A percentile compares a stretch with the other conserved stretches of the same genome.
Evolutionary conservation across 35 echinoderm and acorn worm species (phyloP).

Genomic region (Heliocidaris tuberculata): DNA sequence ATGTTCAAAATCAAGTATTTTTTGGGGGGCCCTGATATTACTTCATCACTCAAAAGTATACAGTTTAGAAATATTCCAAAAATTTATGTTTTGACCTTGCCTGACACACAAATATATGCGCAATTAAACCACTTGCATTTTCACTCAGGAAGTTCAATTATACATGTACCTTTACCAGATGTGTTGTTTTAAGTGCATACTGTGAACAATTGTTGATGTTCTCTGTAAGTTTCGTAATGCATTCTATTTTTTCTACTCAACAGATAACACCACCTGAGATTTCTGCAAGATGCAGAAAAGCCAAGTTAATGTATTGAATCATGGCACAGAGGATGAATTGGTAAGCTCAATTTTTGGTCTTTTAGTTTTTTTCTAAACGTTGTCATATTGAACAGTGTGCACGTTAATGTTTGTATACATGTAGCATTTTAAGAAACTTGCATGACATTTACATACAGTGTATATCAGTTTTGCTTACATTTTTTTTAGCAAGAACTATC

Average conservation of each 20-base stretch:
- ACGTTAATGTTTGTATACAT: too few species aligned
- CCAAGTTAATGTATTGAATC: constrained; percentile 8
- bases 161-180: not conserved
- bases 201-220: not conserved
- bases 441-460: too few species aligned
- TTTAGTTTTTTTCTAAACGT: not conserved
- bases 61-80: too few species aligned
- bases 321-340: constrained; percentile 36
- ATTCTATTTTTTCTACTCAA: not conserved
- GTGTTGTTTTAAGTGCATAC: not conserved
- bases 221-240: not conserved
- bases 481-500: too few species aligned
- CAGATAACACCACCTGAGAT: not conserved
- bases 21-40: too few species aligned
- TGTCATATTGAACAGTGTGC: too few species aligned
- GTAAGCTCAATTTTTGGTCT: not conserved
- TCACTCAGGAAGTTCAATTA: not conserved
- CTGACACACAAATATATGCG: too few species aligned
- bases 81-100: too few species aligned
- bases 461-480: too few species aligned
- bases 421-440: not conserved
- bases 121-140: not conserved
- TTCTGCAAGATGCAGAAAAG: constrained; percentile 28
- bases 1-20: too few species aligned
- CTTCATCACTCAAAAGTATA: too few species aligned